Base-by-base conservation (phyloP, 1,140 invertebrate species). In the Macrotrachela quadricornifera region DNA sequence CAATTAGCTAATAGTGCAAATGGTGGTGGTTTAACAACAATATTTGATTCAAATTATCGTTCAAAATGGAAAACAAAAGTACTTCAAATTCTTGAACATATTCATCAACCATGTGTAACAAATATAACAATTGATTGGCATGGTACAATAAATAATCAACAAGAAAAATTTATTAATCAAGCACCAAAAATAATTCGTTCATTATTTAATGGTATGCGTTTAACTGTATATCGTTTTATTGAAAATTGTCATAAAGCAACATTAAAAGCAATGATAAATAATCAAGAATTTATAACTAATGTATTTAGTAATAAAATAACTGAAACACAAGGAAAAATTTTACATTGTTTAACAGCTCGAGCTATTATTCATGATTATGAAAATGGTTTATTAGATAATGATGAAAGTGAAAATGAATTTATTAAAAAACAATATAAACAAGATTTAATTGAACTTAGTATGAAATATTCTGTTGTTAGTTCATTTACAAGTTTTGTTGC, bases 401-500 rank as follows among this genome's bases (percentile, higher is more conserved):
- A 68, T 39, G 57, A 62, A 37, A 60, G 60, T 36, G 50, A 65
- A 17, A 65, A 70, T 59, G 64, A 70, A 60, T 63, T 67, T n/a
- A 17, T 53, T 17, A 42, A 39, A 39, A 12, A 49, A 15, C 40
- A 53, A 36, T 16, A 46, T 17, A 69, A 68, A 43, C 46, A 60
- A 12, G 60, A 61, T 37, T 61, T 70, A 11, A 68, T 70, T 17
- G 60, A 65, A 18, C 51, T 70, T 54, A 70, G 68, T 58, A 68
- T 63, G 51, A 55, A 68, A 40, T 68, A 63, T 47, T 65, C 62
- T 39, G 67, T 70, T 48, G 63, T 68, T 0, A 70, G 65, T 6
- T 60, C 63, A 57, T 64, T 68, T 47, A 70, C 68, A 1, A 69
- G 66, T 54, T 70, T 70, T 62, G 60, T 70, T 38, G 68, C 68